phyloP scores from a whole-genome alignment of 2,113 vertebrate species.

The Tretioscincus oriximinensis region DNA sequence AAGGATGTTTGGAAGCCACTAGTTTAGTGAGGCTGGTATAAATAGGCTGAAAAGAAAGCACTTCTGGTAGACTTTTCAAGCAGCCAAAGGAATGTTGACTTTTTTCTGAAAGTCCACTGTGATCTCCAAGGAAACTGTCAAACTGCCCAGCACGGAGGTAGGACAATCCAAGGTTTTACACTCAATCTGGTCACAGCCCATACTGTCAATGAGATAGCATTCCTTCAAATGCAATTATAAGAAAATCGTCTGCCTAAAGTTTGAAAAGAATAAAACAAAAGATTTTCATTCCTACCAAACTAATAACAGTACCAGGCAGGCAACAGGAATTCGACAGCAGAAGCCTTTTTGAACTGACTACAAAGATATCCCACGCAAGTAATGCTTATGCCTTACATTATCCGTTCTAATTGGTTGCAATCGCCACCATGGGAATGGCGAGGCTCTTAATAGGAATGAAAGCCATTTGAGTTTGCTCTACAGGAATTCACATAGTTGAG shows the following conservation, averaged over 20 bases:
- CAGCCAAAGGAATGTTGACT: no score
- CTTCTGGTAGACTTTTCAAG: no score
- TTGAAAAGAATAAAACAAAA: not conserved
- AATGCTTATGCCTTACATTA: not conserved
- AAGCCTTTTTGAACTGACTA: not conserved
- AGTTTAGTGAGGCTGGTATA: not conserved
- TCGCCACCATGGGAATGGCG: not conserved
- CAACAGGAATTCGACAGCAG: not conserved
- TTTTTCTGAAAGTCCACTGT: no score
- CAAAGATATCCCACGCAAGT: not conserved
- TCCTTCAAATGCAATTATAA: not conserved
- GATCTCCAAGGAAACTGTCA: no score
- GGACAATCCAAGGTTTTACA: no score
- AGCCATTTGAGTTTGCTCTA: conserved; percentile 1
- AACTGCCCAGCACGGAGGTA: no score
- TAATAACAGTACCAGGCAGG: not conserved
- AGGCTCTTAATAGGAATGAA: conserved; percentile 10
- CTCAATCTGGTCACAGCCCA: no score
- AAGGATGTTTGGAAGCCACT: not conserved
- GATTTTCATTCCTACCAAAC: not conserved
- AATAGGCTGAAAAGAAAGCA: not conserved
- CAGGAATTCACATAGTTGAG: conserved; percentile 7
- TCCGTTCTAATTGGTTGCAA: not conserved
- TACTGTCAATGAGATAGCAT: not conserved
- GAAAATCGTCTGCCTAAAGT: not conserved